A percentile compares a stretch with the other conserved stretches of the same genome.
These are phyloP conservation scores for Pseudocheirus occidentalis DNA, from an alignment of 2,797 vertebrate species.

Conservation along the genomic window DNA sequence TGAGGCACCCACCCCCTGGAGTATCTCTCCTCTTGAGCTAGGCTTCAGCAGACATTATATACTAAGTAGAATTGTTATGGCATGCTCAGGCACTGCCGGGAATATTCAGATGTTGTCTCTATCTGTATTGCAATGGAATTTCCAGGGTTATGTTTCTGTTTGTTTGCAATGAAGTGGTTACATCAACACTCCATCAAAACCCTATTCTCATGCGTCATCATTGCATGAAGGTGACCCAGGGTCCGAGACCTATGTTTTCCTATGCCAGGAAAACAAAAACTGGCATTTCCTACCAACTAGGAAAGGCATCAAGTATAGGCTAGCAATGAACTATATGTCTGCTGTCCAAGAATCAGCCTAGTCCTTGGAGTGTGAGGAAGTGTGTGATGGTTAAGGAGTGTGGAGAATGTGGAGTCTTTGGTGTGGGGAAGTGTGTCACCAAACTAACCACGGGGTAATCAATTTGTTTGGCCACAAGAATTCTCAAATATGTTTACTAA, in stretches of 20 bases:
- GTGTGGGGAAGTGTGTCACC: neutral
- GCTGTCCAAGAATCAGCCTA: neutral
- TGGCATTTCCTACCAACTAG: neutral
- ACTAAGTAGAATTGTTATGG: neutral
- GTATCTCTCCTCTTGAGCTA: neutral
- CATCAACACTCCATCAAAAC: neutral
- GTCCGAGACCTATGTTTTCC: neutral
- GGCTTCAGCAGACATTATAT: neutral
- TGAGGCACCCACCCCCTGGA: neutral
- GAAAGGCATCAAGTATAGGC: neutral
- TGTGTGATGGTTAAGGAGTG: neutral
- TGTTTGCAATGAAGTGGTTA: neutral
- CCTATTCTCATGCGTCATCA: neutral
- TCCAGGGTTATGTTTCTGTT: neutral
- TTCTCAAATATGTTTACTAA: neutral
- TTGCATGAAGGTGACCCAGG: neutral
- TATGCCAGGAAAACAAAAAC: neutral
- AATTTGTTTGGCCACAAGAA: neutral
- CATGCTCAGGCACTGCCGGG: neutral
- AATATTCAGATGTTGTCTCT: neutral
- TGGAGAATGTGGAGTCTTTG: neutral
- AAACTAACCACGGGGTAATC: neutral
- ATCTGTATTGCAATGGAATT: neutral
- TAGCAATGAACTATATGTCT: neutral
- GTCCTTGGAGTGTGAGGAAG: neutral